These are phyloP conservation scores for Lasioglossum leucozonium DNA, from an alignment of 2,888 invertebrate genomes.

Conservation along the genomic window DNA sequence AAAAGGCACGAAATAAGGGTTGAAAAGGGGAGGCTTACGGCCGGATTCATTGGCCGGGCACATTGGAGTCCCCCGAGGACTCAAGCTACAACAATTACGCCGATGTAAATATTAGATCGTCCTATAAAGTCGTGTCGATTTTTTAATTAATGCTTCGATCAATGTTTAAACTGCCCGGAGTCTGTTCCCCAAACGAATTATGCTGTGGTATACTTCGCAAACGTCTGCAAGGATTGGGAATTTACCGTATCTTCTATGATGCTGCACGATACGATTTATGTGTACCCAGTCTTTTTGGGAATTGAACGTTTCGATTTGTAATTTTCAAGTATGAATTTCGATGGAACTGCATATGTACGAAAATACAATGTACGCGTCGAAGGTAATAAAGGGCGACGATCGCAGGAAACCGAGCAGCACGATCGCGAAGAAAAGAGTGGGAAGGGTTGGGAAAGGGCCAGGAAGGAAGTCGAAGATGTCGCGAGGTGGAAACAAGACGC, in stretches of 20 bases:
- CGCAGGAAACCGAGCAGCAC: not conserved
- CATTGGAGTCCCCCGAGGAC: not conserved
- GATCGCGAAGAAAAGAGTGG: not conserved
- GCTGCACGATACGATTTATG: too few species aligned
- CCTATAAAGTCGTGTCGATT: not conserved
- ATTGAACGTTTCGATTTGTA: too few species aligned
- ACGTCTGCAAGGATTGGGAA: not conserved
- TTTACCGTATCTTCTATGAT: too few species aligned
- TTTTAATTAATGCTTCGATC: not conserved
- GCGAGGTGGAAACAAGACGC: constrained; percentile 17
- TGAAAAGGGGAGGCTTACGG: constrained; percentile 2
- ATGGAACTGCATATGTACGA: too few species aligned
- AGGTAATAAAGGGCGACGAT: not conserved
- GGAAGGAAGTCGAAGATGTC: constrained; percentile 12
- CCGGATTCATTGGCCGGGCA: constrained; percentile 41
- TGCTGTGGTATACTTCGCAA: not conserved
- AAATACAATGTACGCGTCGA: not conserved
- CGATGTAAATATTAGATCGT: constrained; percentile 12
- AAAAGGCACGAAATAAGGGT: not conserved
- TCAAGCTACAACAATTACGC: constrained; percentile 26
- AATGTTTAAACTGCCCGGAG: not conserved
- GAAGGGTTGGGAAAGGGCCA: not conserved
- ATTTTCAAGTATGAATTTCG: too few species aligned
- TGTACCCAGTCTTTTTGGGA: too few species aligned
- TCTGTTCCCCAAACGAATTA: not conserved